Evolutionary conservation across 2,888 invertebrate species (phyloP), one percentile per base, ranked within the genome.

Genomic region (Chirona hameri): DNA sequence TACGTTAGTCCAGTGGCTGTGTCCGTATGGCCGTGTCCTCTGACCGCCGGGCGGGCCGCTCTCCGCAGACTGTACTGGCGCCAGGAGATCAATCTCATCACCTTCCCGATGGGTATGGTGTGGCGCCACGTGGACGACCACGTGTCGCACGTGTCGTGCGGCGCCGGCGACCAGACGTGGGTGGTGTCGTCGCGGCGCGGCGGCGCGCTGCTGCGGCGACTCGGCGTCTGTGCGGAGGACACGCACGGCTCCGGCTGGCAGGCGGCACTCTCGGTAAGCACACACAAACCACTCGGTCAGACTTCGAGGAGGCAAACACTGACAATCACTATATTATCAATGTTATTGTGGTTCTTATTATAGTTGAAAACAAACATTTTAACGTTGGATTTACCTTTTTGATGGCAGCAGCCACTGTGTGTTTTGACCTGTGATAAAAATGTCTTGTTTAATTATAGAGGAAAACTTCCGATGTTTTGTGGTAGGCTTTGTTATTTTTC

Each of bases 51-150:
- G 7, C 52, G 52, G 18, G 15, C 52, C 15, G 18, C 52, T 18
- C 52, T 52, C 52, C 24, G 94, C 55, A 90, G 91, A 83, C 88
- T 97, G 83, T 93, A 93, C 86, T 92, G 95, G 15, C 91, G 97
- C 82, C 93, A 93, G 83, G 94, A 94, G 87, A 91, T 96, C 81
- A 92, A 93, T 5, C 89, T 90, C 57, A 91, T 92, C 57, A 52
- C 52, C 15, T 93, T 93, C 86, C 95, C 93, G 0, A 94, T 94
- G 87, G 97, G 97, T 52, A 93, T 93, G 46, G 92, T 93, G 86
- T 97, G 97, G 97, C 85, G 85, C 29, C 85, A 85, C 83, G 86
- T 88, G 15, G 86, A 86, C 81, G 87, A 86, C 57, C 86, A 86
- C 60, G 87, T 89, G 24, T 84, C 86, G 29, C 85, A 87, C 81